Base-by-base conservation (phyloP, 2,888 invertebrate genomes). In the Thecophora atra region DNA sequence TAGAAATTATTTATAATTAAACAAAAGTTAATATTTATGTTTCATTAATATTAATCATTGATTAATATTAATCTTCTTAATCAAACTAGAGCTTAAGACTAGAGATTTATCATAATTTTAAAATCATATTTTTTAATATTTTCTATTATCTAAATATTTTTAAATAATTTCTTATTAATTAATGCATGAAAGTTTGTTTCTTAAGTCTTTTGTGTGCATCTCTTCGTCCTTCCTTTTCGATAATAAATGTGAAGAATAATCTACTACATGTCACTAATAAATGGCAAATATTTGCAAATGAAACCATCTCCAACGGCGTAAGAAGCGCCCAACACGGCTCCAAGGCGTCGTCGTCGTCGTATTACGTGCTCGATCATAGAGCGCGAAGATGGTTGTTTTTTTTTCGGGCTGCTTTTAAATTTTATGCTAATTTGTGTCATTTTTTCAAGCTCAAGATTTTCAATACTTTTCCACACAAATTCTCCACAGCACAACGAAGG, bases 371-470 rank as follows among this genome's bases (percentile, higher is more conserved):
- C 26, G 4, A 60, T 26, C 60, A 30, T n/a, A 8, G n/a, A 26
- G 60, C 60, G 26, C 30, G 26, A 60, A 60, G 30, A 30, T 60
- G n/a, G 24, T n/a, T 13, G 30, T n/a, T 4, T 8, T 30, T 60
- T 56, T 26, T n/a, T 60, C n/a, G n/a, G n/a, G 60, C 28, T 60
- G 11, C 30, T n/a, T 30, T 60, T 58, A 58, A 28, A 13, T 60
- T 58, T 58, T 30, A 60, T 64, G 64, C 26, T 47, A 17, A 44
- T 64, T 44, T 42, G 8, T 42, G 64, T 44, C 64, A 44, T 64
- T 64, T 11, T 44, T 64, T 64, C 37, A 37, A 37, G 37, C 37
- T 37, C 37, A 37, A 37, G 37, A 37, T 24, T 64, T 64, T 47
- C 44, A 44, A 64, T 47, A 24, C 24, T 64, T 47, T 51, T 47